Base-by-base conservation (phyloP, 2,113 vertebrate genomes). In the Nanorana parkeri region DNA sequence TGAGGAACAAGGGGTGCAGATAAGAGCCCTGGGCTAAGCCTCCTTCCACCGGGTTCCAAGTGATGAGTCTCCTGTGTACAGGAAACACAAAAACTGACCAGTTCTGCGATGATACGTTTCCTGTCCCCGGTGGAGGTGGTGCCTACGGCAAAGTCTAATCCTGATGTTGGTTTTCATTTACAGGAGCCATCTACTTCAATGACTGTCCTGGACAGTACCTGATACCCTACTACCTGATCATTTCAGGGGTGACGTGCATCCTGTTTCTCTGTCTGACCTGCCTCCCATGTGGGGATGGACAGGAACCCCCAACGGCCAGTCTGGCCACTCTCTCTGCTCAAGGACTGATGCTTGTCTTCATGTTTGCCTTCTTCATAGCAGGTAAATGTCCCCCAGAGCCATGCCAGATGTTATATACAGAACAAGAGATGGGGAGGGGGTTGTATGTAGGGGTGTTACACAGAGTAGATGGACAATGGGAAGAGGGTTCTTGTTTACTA, bases 201-300 rank as follows among this genome's bases (percentile, higher is more conserved):
- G 80, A 83, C 11, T 86, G 85, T 15, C 85, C 85, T 5, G 20
- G 54, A 1, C 85, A 86, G 72, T 21, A 28, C 20, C 83, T 80
- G 17, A 26, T 86, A 3, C 85, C 85, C 5, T 56, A 72, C 36
- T 86, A 84, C 66, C 41, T 84, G 29, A 36, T 84, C 10, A 17
- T 84, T 23, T 58, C 36, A 28, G 60, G 85, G 8, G 19, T 5
- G 0, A 47, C 21, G 0, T 11, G 19, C 0, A 66, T 86, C 1
- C 41, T 83, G 4, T 28, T 55, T 2, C 77, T 86, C 26, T 24
- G 17, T 7, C 67, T 86, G 2, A 83, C 71, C 67, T 86, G 80
- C 17, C 28, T 83, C 21, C 76, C 83, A 20, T 83, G 83, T 1
- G 28, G 63, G 20, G 81, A 78, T 5, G 81, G 74, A 8, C 68